A percentile compares a stretch with the other conserved stretches of the same genome.
Evolutionary conservation across 2,888 invertebrate species (phyloP).

Genomic region (Rapana venosa): DNA sequence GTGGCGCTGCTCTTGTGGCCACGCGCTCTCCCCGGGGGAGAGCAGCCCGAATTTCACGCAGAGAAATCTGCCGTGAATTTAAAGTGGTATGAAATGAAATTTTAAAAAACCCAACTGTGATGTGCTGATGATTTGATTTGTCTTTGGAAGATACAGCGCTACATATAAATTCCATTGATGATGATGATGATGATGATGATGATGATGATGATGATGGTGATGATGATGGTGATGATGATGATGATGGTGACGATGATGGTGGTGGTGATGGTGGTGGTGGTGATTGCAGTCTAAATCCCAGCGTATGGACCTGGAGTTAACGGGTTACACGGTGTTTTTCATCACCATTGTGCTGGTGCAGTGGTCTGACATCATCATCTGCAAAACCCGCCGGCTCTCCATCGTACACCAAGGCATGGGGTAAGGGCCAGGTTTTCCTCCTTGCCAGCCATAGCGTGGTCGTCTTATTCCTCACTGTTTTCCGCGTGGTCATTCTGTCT

Average conservation of each 20-base stretch:
- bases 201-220: background rate
- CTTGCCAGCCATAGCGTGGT: background rate
- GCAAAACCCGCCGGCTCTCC: constrained; percentile 97
- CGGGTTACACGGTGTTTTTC: constrained; percentile 99
- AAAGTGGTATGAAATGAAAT: too few species aligned
- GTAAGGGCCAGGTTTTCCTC: constrained; percentile 71
- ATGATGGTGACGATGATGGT: background rate
- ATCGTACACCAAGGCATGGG: constrained; percentile 98
- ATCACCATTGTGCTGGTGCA: constrained; percentile 98
- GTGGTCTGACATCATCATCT: constrained; percentile 98
- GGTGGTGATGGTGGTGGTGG: too few species aligned
- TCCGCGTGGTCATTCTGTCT: background rate
- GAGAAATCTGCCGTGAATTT: too few species aligned
- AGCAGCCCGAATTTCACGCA: too few species aligned
- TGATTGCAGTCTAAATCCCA: constrained; percentile 92
- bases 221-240: background rate
- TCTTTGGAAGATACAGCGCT: too few species aligned
- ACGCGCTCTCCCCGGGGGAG: too few species aligned
- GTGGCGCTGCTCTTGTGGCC: too few species aligned
- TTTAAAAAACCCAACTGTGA: too few species aligned
- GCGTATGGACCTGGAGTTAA: constrained; percentile 95
- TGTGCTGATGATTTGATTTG: too few species aligned
- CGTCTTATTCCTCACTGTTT: background rate
- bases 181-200: background rate
- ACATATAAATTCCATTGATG: too few species aligned